A percentile compares a stretch with the other conserved stretches of the same genome.
Evolutionary conservation across 2,888 invertebrate species (phyloP).

Genomic region (Pilophorus perplexus): DNA sequence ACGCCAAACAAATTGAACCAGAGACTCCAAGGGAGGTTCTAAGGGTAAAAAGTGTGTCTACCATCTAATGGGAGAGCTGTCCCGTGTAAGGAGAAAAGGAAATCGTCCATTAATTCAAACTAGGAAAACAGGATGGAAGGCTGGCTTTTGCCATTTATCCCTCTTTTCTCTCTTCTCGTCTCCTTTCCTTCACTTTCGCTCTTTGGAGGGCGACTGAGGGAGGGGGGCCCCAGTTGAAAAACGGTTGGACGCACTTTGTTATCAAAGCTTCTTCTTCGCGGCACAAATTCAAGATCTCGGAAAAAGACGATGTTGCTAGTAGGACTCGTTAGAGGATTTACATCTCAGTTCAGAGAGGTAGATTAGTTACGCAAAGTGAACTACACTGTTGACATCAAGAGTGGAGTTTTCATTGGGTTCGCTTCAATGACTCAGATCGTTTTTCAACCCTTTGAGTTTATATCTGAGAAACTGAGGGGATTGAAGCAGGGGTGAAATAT

Average conservation of each 20-base stretch:
- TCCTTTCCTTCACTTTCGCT: constrained; percentile 12
- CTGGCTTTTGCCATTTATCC: constrained; percentile 34
- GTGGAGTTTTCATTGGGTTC: too few species aligned
- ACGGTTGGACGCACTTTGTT: constrained; percentile 33
- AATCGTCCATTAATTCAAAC: constrained; percentile 40
- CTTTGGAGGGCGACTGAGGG: background rate
- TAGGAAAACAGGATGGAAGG: constrained; percentile 40
- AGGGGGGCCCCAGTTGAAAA: background rate
- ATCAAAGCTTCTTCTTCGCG: constrained; percentile 10
- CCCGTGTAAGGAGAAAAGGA: constrained; percentile 38
- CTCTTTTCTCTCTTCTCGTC: constrained; percentile 5
- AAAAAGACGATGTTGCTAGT: too few species aligned
- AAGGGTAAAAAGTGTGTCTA: constrained; percentile 35
- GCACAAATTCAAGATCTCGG: background rate
- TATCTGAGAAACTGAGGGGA: too few species aligned
- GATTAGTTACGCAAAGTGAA: too few species aligned
- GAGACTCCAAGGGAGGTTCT: constrained; percentile 1
- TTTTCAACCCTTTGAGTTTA: too few species aligned
- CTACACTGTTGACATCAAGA: too few species aligned
- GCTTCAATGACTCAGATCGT: too few species aligned
- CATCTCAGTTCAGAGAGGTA: too few species aligned
- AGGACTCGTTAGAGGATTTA: too few species aligned
- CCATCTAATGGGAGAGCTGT: constrained; percentile 35
- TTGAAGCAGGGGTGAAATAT: too few species aligned
- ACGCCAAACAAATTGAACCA: constrained; percentile 21